Percentiles rank a stretch among this genome's conserved stretches.
These are phyloP conservation scores for Mus caroli DNA, from an alignment of 2,797 vertebrate genomes.

Conservation along the genomic window DNA sequence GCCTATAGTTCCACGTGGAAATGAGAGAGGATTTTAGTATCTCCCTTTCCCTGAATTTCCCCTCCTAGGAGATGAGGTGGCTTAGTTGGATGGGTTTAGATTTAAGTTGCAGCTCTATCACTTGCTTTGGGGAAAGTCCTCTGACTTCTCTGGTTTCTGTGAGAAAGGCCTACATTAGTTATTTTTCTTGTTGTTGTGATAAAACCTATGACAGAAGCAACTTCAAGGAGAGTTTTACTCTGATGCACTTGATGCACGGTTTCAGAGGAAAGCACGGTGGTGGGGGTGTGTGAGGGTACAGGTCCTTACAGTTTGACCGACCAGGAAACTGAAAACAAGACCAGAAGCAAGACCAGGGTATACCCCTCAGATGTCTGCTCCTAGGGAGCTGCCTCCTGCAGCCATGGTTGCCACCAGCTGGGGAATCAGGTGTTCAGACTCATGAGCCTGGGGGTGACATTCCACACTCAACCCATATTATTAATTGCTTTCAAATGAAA, in stretches of 20 bases:
- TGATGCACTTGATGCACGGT: background rate
- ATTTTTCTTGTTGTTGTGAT: background rate
- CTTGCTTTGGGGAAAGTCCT: background rate
- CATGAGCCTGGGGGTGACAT: background rate
- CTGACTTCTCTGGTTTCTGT: background rate
- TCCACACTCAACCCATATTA: background rate
- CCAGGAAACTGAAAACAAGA: background rate
- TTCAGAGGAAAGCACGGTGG: background rate
- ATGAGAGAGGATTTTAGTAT: background rate
- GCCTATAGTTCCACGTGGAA: background rate
- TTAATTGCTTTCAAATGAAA: background rate
- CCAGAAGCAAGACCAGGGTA: background rate
- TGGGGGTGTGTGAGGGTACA: background rate
- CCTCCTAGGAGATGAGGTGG: background rate
- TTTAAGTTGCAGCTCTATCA: background rate
- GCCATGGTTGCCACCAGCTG: background rate
- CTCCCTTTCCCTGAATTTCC: background rate
- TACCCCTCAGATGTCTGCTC: background rate
- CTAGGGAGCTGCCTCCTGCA: no score
- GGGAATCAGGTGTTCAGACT: background rate
- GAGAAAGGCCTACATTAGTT: background rate
- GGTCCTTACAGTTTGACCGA: background rate
- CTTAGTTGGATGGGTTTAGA: background rate
- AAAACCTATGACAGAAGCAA: background rate
- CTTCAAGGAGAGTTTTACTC: background rate